Percentiles rank a stretch among this genome's conserved stretches.
These are phyloP conservation scores for Polymixis flavicincta DNA, from an alignment of 2,888 invertebrate species.

Conservation along the genomic window DNA sequence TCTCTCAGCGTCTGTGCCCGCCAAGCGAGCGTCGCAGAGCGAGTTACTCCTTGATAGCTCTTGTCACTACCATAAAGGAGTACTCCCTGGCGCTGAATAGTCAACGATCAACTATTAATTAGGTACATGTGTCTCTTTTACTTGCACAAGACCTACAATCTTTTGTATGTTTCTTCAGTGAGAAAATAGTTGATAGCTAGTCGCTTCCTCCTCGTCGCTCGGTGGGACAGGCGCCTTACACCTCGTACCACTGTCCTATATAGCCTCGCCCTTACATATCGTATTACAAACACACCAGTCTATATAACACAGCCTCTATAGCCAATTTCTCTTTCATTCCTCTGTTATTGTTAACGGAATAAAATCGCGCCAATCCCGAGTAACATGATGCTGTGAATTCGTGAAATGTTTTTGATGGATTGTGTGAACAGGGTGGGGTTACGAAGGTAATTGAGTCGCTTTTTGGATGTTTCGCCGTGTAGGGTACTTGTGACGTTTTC, in stretches of 20 bases:
- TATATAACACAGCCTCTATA: constrained; percentile 23
- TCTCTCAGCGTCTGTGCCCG: no score
- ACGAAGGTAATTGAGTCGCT: constrained; percentile 18
- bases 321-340: constrained; percentile 62
- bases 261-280: constrained; percentile 12
- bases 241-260: constrained; percentile 1
- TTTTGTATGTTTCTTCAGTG: background rate
- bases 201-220: background rate
- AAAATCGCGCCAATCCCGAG: constrained; percentile 49
- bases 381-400: constrained; percentile 37
- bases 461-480: background rate
- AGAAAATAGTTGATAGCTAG: background rate
- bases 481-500: background rate
- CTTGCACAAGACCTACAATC: background rate
- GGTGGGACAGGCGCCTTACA: background rate
- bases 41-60: no score
- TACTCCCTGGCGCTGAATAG: no score
- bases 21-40: no score
- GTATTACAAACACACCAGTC: constrained; percentile 39
- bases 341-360: constrained; percentile 64
- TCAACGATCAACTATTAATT: background rate
- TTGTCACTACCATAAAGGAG: no score
- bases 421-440: background rate
- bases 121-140: background rate
- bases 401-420: constrained; percentile 40